Percentiles rank a stretch among this genome's conserved stretches.
Evolutionary conservation across 2,113 vertebrate species (phyloP).

Genomic region (Macquaria australasica): DNA sequence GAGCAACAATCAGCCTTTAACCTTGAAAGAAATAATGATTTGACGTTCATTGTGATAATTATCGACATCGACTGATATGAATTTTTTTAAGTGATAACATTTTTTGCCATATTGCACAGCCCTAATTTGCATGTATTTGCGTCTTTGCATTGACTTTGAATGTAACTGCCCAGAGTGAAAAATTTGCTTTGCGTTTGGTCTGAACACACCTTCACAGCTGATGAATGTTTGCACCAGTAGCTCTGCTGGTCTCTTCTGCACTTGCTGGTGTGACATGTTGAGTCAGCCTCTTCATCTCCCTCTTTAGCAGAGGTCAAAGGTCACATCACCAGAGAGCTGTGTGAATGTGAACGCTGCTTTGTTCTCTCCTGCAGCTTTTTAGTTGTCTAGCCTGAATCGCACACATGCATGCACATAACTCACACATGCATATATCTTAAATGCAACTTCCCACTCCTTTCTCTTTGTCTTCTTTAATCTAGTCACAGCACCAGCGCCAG

Average conservation of each 20-base stretch:
- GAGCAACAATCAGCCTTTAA: too few relatives aligned
- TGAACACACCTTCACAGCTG: too few relatives aligned
- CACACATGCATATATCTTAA: slow-evolving; percentile 13
- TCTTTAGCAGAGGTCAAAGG: slow-evolving; percentile 55
- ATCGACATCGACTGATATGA: too few relatives aligned
- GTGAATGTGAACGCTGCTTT: slow-evolving; percentile 64
- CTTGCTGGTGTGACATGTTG: slow-evolving; percentile 11
- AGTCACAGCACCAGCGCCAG: slow-evolving; percentile 8
- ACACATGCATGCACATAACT: slow-evolving; percentile 57
- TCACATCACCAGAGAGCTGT: slow-evolving; percentile 45
- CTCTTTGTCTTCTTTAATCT: slow-evolving; percentile 23
- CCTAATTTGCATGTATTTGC: too few relatives aligned
- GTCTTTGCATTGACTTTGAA: too few relatives aligned
- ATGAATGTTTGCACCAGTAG: not conserved
- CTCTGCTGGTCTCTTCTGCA: not conserved
- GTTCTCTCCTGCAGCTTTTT: slow-evolving; percentile 52
- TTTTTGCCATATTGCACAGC: too few relatives aligned
- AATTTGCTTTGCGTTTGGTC: too few relatives aligned
- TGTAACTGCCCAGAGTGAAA: too few relatives aligned
- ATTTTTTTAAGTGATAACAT: too few relatives aligned
- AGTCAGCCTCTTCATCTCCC: not conserved
- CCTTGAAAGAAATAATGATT: too few relatives aligned
- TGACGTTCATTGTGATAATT: too few relatives aligned
- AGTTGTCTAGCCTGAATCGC: slow-evolving; percentile 39
- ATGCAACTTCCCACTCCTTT: not conserved